Evolutionary conservation across 2,113 vertebrate species (phyloP).

Genomic region (Aphelocoma coerulescens): DNA sequence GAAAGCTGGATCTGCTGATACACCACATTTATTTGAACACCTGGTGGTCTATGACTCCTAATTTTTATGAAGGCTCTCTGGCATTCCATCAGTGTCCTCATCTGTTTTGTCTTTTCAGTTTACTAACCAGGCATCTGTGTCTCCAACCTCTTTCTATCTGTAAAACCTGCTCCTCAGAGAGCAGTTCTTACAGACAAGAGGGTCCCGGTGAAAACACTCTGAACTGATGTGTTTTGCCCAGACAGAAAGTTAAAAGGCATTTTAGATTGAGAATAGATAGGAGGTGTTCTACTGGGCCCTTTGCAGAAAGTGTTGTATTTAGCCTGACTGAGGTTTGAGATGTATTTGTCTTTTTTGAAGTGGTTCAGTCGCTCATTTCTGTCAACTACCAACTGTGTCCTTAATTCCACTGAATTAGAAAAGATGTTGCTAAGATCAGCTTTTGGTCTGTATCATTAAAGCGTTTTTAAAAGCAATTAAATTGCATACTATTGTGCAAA

Average conservation of each 20-base stretch:
- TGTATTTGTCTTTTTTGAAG: conserved; percentile 45
- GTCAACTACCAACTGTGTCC: conserved; percentile 46
- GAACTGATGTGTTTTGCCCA: neutral
- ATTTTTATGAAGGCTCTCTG: neutral
- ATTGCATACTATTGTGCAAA: conserved; percentile 48
- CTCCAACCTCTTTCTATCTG: neutral
- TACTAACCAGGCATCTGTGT: neutral
- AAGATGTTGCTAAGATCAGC: conserved; percentile 52
- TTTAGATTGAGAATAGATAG: neutral
- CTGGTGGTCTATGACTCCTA: neutral
- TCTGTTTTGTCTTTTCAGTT: neutral
- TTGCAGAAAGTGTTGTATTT: neutral
- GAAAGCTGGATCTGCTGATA: conserved; percentile 1
- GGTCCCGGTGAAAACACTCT: neutral
- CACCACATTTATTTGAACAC: conserved; percentile 2
- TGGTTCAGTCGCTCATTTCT: neutral
- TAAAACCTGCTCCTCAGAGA: neutral
- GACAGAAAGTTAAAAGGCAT: neutral
- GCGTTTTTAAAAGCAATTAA: conserved; percentile 59
- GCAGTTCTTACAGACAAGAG: neutral
- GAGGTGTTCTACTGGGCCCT: neutral
- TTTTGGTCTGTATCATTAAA: conserved; percentile 41
- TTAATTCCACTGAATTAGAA: conserved; percentile 43
- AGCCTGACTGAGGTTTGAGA: neutral
- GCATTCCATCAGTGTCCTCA: neutral